Evolutionary conservation across 2,797 vertebrate species (phyloP), one percentile per base, ranked within the genome.

Genomic region (Apogon talboti): DNA sequence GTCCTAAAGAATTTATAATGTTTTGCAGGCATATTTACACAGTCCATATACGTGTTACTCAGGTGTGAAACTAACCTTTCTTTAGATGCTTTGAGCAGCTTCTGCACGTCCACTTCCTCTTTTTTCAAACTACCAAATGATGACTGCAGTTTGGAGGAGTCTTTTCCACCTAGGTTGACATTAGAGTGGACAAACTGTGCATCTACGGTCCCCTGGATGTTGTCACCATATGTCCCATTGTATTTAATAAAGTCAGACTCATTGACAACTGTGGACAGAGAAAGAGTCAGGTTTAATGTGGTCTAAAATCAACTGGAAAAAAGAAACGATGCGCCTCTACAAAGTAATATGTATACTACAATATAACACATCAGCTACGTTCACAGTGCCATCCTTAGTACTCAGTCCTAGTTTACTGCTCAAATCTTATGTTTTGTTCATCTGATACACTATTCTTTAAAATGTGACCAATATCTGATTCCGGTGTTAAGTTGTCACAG

Each of bases 171-270:
- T 5, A 94, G 0, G 11, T 61, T 94, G 58, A 96, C 6, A n/a
- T 14, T 91, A 51, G 93, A 24, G 3, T 71, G 77, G 21, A 81
- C 84, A 44, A 97, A 52, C 0, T 71, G 89, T 0, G 93, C 91
- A 44, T 87, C 86, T 2, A 95, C 1, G 3, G 57, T 71, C 46
- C 93, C 96, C 7, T 87, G 66, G 42, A 90, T 55, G 1, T 75
- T 86, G 80, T 94, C 94, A 59, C 83, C 92, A 73, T 89, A 94
- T 12, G 87, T 97, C 1, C 93, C 92, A 37, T 81, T 83, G 4
- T 96, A 99, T 67, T 93, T 97, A 79, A 96, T 93, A 68, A 98
- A 99, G 70, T 97, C 95, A 0, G 89, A 91, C 86, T 96, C 95
- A 35, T 83, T 74, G 11, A 95, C 86, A 79, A 82, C 98, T 99